Base-by-base conservation (phyloP, 2,113 vertebrate species). In the Ardeotis arabs region DNA sequence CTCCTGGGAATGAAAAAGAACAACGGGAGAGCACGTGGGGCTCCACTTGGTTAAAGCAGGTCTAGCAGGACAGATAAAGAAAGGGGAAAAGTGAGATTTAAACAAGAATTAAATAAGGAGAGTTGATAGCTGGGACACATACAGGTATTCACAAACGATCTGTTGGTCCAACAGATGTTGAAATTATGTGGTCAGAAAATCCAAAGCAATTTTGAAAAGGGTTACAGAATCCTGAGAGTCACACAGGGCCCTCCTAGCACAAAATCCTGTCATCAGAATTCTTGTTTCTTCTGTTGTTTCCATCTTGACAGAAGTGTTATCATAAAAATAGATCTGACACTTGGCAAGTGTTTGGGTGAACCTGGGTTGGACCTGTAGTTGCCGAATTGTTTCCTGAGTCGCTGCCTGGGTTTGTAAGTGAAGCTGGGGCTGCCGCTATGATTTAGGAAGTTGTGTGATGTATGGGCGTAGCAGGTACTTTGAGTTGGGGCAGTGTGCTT, bases 101-200 rank as follows among this genome's bases (percentile, higher is more conserved):
- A 41, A 14, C 14, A 39, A 44, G 47, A 39, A 47, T 74, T 35
- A 39, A 90, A 28, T 6, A 29, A 17, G 66, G 70, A 52, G 62
- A 25, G 73, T 66, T 55, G 31, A 28, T 49, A 64, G 44, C 84
- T 72, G 9, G 68, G 82, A 33, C 58, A 68, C 45, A 41, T n/a
- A 49, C 20, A 45, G 10, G 33, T 67, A 6, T 91, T 89, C 4
- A 2, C 85, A 84, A 67, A n/a, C 2, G 5, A 12, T 25, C 24
- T 41, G 27, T 44, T 56, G 37, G 66, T 25, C 33, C 87, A 62
- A 37, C 80, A 55, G 67, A 60, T 78, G 74, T 74, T 87, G 79
- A 66, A 95, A 87, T 87, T 22, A n/a, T 59, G 47, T 35, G 31
- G 37, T 78, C 69, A 85, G 75, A 84, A 93, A 95, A 84, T 82